Conservation (phyloP, 2,113 vertebrate genomes). For the Ursus arctos region DNA sequence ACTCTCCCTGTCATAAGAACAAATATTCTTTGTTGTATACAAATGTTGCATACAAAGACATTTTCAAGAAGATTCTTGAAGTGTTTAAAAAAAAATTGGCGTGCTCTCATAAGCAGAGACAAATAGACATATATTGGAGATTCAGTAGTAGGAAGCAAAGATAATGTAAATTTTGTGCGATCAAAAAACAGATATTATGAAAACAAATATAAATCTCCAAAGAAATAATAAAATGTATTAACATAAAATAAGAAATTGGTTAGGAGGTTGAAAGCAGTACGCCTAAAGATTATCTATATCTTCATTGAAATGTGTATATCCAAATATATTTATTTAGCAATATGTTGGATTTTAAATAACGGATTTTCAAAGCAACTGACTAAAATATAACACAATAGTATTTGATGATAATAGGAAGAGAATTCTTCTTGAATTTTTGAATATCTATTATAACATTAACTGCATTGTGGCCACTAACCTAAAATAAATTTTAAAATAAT, state of each 20-base stretch:
- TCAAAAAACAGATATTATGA: conserved; percentile 11
- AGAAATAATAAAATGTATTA: conserved; percentile 28
- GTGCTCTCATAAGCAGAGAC: conserved; percentile 26
- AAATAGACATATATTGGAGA: neutral
- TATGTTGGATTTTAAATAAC: conserved; percentile 37
- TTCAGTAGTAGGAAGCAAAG: conserved; percentile 11
- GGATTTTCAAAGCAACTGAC: neutral
- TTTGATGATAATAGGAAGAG: neutral
- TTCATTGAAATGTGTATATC: neutral
- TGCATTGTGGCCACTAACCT: neutral
- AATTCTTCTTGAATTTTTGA: neutral
- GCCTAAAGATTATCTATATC: neutral
- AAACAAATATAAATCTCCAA: conserved; percentile 56
- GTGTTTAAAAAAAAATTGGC: conserved; percentile 27
- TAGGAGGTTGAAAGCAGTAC: neutral
- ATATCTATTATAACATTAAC: neutral
- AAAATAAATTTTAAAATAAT: conserved; percentile 19
- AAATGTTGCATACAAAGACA: conserved; percentile 65
- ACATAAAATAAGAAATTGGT: conserved; percentile 34
- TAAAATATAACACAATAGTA: neutral
- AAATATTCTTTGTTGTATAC: conserved; percentile 68
- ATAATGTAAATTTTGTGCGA: neutral
- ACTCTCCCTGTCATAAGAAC: conserved; percentile 56
- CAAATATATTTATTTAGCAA: neutral
- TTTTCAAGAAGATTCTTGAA: conserved; percentile 63